Conservation (phyloP, 1,140 invertebrate species). For the Zaprionus camerounensis region DNA sequence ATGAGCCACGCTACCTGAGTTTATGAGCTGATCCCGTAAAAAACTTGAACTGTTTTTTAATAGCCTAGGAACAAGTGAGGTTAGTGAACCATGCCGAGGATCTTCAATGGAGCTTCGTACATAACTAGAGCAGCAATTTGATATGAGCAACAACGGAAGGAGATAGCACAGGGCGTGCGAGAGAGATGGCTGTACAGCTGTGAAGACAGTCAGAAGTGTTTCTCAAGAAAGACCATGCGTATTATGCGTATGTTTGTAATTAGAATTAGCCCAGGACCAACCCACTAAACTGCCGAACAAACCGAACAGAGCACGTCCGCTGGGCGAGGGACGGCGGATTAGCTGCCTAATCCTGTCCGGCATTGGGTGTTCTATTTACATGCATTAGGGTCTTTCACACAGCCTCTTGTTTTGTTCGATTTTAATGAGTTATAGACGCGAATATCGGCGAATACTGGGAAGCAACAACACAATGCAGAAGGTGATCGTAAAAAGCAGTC, state of each 20-base stretch:
- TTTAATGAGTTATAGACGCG: conserved; percentile 35
- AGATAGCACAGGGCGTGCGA: background rate
- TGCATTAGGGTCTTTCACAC: conserved; percentile 44
- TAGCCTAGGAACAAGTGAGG: conserved; percentile 17
- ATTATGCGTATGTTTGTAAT: conserved; percentile 62
- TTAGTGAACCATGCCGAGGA: conserved; percentile 37
- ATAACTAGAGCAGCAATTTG: background rate
- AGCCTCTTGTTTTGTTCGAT: conserved; percentile 37
- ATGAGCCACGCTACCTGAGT: conserved; percentile 15
- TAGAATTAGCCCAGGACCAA: conserved; percentile 65
- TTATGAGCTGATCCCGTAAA: conserved; percentile 18
- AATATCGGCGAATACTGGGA: conserved; percentile 2
- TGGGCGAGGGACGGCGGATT: conserved; percentile 45
- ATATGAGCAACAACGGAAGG: background rate
- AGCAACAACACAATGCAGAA: background rate
- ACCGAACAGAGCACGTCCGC: background rate
- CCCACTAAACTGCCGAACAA: conserved; percentile 45
- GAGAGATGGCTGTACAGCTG: conserved; percentile 1
- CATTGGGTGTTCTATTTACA: conserved; percentile 60
- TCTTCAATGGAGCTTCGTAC: conserved; percentile 2
- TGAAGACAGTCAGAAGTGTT: conserved; percentile 6
- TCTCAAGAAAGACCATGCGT: conserved; percentile 23
- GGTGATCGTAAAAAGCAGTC: conserved; percentile 36
- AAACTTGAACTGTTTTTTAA: conserved; percentile 22
- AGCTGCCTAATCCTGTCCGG: conserved; percentile 56